Conservation (phyloP, 2,113 vertebrate species). For the Dipodomys spectabilis region DNA sequence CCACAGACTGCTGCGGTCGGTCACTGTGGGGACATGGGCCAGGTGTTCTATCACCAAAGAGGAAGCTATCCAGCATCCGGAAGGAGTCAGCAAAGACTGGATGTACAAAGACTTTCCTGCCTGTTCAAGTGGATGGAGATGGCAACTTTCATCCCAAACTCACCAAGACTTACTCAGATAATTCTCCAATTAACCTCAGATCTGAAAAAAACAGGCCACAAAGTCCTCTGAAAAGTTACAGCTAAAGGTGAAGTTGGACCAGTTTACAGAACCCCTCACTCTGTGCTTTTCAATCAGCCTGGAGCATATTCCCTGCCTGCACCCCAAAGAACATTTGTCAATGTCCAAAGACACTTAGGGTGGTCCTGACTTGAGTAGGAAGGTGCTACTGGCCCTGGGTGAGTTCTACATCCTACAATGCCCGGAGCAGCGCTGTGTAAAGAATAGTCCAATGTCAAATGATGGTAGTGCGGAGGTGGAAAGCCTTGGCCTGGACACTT, state of each 20-base stretch:
- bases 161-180: too few species aligned
- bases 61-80: neutral
- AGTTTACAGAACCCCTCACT: neutral
- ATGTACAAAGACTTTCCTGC: too few species aligned
- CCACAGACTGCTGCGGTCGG: neutral
- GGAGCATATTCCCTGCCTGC: neutral
- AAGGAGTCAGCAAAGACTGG: too few species aligned
- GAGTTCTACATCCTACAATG: neutral
- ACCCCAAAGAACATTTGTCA: neutral
- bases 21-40: neutral
- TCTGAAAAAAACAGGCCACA: too few species aligned
- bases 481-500: neutral
- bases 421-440: neutral
- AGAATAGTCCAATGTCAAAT: neutral
- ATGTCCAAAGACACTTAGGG: neutral
- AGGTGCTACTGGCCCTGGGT: neutral
- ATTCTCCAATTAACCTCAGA: too few species aligned
- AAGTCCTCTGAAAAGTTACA: too few species aligned
- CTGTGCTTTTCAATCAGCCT: neutral
- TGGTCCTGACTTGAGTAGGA: neutral
- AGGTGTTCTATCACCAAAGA: neutral
- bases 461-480: neutral
- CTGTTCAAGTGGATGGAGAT: too few species aligned
- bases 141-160: too few species aligned
- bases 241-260: neutral